Percentiles rank a stretch among this genome's conserved stretches.
Evolutionary conservation across 2,113 vertebrate species (phyloP).

Genomic region (Hyperopisus bebe): DNA sequence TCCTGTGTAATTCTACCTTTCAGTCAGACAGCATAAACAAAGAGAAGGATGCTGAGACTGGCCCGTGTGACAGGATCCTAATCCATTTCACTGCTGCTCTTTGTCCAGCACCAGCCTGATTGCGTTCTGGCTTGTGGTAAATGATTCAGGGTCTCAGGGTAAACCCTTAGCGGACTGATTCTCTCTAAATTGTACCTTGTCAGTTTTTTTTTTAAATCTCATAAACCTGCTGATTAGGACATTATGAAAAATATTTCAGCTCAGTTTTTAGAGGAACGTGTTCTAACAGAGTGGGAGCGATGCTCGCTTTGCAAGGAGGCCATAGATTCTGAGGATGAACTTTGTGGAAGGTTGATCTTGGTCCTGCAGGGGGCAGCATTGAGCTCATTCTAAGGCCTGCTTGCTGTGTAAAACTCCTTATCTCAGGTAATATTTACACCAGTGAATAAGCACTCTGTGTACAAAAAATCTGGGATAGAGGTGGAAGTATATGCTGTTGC

Average conservation of each 20-base stretch:
- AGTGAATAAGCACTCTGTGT: not conserved
- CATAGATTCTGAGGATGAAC: not conserved
- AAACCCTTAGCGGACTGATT: not conserved
- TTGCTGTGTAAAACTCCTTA: not conserved
- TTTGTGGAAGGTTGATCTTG: not conserved
- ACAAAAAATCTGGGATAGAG: not conserved
- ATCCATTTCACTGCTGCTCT: not conserved
- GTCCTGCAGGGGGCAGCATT: not conserved
- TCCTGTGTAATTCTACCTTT: not conserved
- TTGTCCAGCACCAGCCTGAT: not conserved
- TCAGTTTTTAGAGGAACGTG: not conserved
- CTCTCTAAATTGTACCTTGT: not conserved
- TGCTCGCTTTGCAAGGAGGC: not conserved
- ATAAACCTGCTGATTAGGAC: too few species aligned
- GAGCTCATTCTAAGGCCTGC: not conserved
- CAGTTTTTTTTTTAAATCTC: not conserved
- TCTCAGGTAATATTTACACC: not conserved
- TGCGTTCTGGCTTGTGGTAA: not conserved
- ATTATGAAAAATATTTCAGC: not conserved
- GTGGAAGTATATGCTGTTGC: not conserved
- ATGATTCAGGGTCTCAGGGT: not conserved
- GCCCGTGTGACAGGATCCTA: not conserved
- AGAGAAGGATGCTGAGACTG: not conserved
- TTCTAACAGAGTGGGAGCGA: not conserved
- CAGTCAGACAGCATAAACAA: not conserved